Base-by-base conservation (phyloP, 1,140 invertebrate genomes). In the Chrysomallon squamiferum region DNA sequence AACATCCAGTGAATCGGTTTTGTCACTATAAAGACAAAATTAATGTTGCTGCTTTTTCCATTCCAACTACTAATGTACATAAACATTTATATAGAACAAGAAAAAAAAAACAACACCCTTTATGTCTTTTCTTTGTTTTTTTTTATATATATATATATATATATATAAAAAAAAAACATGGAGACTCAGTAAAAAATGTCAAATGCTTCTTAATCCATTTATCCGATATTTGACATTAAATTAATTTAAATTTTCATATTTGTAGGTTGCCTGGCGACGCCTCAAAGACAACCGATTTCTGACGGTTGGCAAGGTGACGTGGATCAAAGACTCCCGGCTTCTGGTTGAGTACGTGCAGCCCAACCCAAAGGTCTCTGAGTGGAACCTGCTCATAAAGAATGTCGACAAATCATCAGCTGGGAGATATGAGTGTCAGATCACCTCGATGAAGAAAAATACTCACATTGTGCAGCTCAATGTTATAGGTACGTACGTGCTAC, bases 331-430 rank as follows among this genome's bases (percentile, higher is more conserved):
- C 62, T 49, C 59, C 27, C 63, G 65, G 15, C 56, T 71, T 7
- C 59, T 62, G 2, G 38, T 74, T 38, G 68, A 71, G 15, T 64
- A 65, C 43, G 90, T 38, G 15, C 35, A 38, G 15, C 35, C 35
- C 35, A 38, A 38, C 35, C 35, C 35, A 38, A 38, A 38, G 35
- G 33, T 68, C 29, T 66, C 58, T 45, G 60, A 54, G 18, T 72
- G 70, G 70, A 62, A 72, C 49, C 66, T 72, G 4, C 41, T 68
- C 33, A 68, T 72, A 25, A 56, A 67, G 11, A 60, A 68, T 41
- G 66, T 38, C 5, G 6, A 38, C 6, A 38, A 38, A 15, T 30
- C 62, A 7, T 50, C 68, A 32, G 66, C 66, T 9, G 66, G 70
- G 2, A n/a, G 59, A 4, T 72, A 72, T 29, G 70, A 72, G 45